Evolutionary conservation across 2,888 invertebrate genomes (phyloP).

Genomic region (Heliconius erato): DNA sequence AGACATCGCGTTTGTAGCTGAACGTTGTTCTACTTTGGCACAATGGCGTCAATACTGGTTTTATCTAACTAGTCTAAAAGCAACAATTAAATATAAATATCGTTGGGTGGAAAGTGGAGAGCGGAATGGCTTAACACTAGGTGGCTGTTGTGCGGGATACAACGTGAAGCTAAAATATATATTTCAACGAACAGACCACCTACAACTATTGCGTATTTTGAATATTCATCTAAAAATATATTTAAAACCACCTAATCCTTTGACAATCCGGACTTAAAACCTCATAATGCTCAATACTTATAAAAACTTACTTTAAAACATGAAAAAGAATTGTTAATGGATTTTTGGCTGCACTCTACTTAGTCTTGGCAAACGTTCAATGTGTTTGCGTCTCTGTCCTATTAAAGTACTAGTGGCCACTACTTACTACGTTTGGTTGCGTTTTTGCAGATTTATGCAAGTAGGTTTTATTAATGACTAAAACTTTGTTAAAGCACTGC

Average conservation of each 20-base stretch:
- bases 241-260: not conserved
- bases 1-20: too few species aligned
- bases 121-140: too few species aligned
- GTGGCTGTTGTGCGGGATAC: too few species aligned
- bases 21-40: too few species aligned
- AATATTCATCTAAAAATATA: not conserved
- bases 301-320: conserved; percentile 7
- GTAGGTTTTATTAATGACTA: conserved; percentile 29
- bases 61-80: too few species aligned
- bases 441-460: conserved; percentile 35
- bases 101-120: too few species aligned
- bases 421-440: not conserved
- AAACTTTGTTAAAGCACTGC: conserved; percentile 6
- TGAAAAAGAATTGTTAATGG: conserved; percentile 31
- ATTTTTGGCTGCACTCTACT: conserved; percentile 30
- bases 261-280: not conserved
- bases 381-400: conserved; percentile 28
- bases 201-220: not conserved
- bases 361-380: conserved; percentile 35
- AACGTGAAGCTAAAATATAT: not conserved
- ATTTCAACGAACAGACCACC: not conserved
- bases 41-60: too few species aligned
- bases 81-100: too few species aligned
- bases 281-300: not conserved
- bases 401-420: not conserved